A percentile compares a stretch with the other conserved stretches of the same genome.
phyloP scores from a whole-genome alignment of 1,140 invertebrate species.

The Pseudomyrmex concolor region DNA sequence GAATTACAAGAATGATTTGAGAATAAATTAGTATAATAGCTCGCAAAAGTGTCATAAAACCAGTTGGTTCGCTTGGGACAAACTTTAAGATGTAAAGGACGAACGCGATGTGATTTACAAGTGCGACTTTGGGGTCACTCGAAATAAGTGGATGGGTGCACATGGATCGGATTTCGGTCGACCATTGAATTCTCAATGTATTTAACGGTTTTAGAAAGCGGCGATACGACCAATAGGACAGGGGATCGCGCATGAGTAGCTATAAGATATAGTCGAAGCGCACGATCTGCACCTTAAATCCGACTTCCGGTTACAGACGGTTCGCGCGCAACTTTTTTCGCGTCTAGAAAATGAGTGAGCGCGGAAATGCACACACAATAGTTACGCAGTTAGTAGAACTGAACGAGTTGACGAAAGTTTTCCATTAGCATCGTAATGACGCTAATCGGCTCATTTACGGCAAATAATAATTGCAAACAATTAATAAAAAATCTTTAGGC shows the following conservation, averaged over 20 bases:
- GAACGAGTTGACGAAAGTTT: slow-evolving; percentile 13
- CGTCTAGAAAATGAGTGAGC: not conserved
- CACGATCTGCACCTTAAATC: not conserved
- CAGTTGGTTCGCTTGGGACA: not conserved
- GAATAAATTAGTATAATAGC: no score
- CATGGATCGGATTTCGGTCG: slow-evolving; percentile 72
- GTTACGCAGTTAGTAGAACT: not conserved
- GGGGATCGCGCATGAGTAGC: not conserved
- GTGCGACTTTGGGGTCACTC: not conserved
- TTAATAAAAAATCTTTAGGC: no score
- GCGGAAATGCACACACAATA: no score
- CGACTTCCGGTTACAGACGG: not conserved
- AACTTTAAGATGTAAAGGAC: not conserved
- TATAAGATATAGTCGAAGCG: not conserved
- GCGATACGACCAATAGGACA: slow-evolving; percentile 48
- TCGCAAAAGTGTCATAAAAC: not conserved
- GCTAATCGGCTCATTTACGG: slow-evolving; percentile 4
- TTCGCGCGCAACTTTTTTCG: not conserved
- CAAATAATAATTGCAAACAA: slow-evolving; percentile 6
- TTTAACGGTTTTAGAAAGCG: slow-evolving; percentile 82
- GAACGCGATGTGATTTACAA: not conserved
- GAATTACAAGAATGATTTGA: no score
- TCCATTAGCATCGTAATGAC: not conserved
- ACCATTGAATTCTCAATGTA: slow-evolving; percentile 76
- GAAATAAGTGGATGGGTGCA: not conserved